Percentiles rank a stretch among this genome's conserved stretches.
These are phyloP conservation scores for Morpho achilles DNA, from an alignment of 2,888 invertebrate genomes.

Conservation along the genomic window DNA sequence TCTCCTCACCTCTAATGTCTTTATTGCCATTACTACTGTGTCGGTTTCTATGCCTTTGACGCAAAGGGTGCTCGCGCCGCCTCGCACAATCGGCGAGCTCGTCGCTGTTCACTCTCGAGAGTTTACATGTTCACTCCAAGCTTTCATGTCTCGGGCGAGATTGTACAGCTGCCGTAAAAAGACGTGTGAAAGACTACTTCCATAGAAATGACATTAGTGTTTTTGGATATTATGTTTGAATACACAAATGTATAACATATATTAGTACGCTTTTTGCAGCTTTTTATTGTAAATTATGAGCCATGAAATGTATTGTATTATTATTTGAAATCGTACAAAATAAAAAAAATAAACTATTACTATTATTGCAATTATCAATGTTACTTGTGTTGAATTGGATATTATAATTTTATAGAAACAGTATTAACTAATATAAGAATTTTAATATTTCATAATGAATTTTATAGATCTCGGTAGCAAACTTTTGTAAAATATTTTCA, in stretches of 20 bases:
- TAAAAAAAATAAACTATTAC: background rate
- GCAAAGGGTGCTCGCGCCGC: too few species aligned
- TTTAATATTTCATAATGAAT: conserved; percentile 11
- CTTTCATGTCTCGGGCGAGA: too few species aligned
- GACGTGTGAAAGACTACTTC: conserved; percentile 4
- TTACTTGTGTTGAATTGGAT: conserved; percentile 8
- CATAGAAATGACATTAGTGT: conserved; percentile 1
- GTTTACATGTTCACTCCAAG: too few species aligned
- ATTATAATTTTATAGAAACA: conserved; percentile 18
- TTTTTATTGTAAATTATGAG: background rate
- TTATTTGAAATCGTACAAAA: conserved; percentile 19
- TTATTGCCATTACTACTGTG: too few species aligned
- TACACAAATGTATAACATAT: too few species aligned
- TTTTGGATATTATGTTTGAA: background rate
- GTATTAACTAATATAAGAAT: conserved; percentile 19
- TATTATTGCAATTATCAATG: background rate
- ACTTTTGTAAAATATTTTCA: conserved; percentile 4
- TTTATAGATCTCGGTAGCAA: conserved; percentile 4
- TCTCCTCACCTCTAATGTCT: too few species aligned
- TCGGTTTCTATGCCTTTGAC: too few species aligned
- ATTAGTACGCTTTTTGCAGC: background rate
- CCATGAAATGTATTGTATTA: background rate
- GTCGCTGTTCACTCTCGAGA: too few species aligned
- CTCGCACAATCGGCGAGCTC: too few species aligned
- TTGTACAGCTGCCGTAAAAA: background rate